Base-by-base conservation (phyloP, 2,888 invertebrate species). In the Pterostichus madidus region DNA sequence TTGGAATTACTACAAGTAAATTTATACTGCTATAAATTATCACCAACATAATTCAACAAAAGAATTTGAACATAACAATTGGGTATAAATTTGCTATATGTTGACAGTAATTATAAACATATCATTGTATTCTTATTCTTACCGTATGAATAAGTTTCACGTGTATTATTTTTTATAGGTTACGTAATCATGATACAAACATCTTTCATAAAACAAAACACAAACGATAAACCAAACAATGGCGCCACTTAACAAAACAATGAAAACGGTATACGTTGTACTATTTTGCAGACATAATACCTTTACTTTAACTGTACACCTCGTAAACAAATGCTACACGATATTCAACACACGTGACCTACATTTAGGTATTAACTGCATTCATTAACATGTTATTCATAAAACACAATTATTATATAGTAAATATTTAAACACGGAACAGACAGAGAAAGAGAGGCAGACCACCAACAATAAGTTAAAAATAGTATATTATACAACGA, bases 241-340 rank as follows among this genome's bases (percentile, higher is more conserved):
- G 35, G 64, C 35, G 64, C 32, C 35, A 31, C n/a, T 49, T 49
- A 49, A 49, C 49, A 39, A 32, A 64, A 64, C 64, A 64, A 64
- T 35, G 64, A 35, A 64, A 24, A 35, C 64, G 64, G 64, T 64
- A 32, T 64, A 35, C 32, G 64, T 64, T 13, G 64, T 64, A 64
- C 64, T 59, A 59, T 59, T 59, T 64, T 64, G 5, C 64, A 64
- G 64, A 64, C 64, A 64, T 64, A 64, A 59, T 59, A 59, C 53
- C 49, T 49, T 49, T 49, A 24, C 5, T 59, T 35, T 64, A 64
- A 64, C 64, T 64, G 64, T 64, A 64, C 35, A 64, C 64, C 64
- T 35, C 31, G 64, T 64, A 64, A 59, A 59, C 59, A 59, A 64
- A 64, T 64, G 64, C 31, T 32, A 64, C 32, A 64, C n/a, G 64